These are phyloP conservation scores for Stictocephala bisonia DNA, from an alignment of 2,888 invertebrate species.

Conservation along the genomic window DNA sequence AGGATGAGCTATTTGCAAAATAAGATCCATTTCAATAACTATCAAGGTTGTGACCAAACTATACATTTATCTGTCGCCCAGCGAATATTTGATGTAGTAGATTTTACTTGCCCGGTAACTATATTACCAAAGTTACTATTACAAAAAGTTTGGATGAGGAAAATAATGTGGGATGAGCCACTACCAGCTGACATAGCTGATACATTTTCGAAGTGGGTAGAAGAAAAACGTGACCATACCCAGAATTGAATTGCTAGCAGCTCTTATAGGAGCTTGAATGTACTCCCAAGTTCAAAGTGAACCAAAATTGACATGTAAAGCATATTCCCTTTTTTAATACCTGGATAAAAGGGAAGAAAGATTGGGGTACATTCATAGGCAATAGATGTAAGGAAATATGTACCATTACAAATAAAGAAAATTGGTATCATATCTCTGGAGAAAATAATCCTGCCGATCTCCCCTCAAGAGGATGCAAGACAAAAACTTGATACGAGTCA, in stretches of 20 bases:
- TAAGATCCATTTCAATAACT: background rate
- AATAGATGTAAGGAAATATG: constrained; percentile 5
- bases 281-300: constrained; percentile 43
- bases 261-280: constrained; percentile 58
- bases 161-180: constrained; percentile 8
- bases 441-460: constrained; percentile 60
- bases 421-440: constrained; percentile 61
- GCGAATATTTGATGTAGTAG: constrained; percentile 56
- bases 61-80: constrained; percentile 51
- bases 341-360: constrained; percentile 58
- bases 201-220: constrained; percentile 55
- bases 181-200: constrained; percentile 34
- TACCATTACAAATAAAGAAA: constrained; percentile 49
- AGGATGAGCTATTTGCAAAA: constrained; percentile 33
- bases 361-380: constrained; percentile 53
- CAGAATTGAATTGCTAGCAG: constrained; percentile 60
- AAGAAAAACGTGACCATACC: constrained; percentile 60
- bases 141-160: constrained; percentile 45
- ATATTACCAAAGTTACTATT: constrained; percentile 55
- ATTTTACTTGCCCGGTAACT: constrained; percentile 51
- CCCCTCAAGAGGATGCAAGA: constrained; percentile 60
- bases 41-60: constrained; percentile 23
- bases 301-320: constrained; percentile 45
- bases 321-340: constrained; percentile 55
- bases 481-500: constrained; percentile 55